Conservation (phyloP, 2,797 vertebrate genomes). For the Staurois parvus region DNA sequence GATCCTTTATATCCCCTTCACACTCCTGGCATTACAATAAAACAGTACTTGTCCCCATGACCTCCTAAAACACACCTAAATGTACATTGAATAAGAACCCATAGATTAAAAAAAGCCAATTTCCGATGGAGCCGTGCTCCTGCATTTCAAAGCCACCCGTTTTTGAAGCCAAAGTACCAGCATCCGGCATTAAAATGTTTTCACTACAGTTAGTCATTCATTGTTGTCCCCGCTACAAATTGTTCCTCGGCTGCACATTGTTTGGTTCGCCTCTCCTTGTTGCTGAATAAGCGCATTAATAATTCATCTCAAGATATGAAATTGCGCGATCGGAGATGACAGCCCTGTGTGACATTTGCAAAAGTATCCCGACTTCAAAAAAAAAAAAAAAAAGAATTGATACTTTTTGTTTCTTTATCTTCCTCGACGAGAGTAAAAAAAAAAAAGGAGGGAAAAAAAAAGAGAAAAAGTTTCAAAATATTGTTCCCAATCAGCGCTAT, state of each 20-base stretch:
- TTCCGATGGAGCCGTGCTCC: too few species aligned
- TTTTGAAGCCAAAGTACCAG: too few species aligned
- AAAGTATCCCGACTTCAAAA: constrained; percentile 69
- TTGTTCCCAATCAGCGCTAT: constrained; percentile 74
- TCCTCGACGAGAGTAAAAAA: constrained; percentile 67
- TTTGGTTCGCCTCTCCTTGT: constrained; percentile 15
- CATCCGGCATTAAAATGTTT: background rate
- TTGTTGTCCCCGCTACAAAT: constrained; percentile 1
- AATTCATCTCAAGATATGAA: constrained; percentile 65
- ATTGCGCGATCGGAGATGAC: constrained; percentile 68
- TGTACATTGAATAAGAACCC: too few species aligned
- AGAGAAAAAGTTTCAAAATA: constrained; percentile 71
- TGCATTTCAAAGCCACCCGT: too few species aligned
- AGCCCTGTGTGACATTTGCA: constrained; percentile 65
- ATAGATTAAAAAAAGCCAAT: too few species aligned
- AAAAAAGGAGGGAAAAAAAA: constrained; percentile 68
- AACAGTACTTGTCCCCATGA: too few species aligned
- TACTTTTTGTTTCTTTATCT: constrained; percentile 67
- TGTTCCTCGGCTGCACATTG: background rate
- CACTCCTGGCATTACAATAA: too few species aligned
- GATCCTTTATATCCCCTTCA: too few species aligned
- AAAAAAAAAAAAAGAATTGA: constrained; percentile 58
- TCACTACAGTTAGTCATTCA: constrained; percentile 16
- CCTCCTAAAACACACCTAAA: too few species aligned
- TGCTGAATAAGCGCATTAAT: constrained; percentile 62